Conservation (phyloP, 2,113 vertebrate species). For the Pyxicephalus adspersus region DNA sequence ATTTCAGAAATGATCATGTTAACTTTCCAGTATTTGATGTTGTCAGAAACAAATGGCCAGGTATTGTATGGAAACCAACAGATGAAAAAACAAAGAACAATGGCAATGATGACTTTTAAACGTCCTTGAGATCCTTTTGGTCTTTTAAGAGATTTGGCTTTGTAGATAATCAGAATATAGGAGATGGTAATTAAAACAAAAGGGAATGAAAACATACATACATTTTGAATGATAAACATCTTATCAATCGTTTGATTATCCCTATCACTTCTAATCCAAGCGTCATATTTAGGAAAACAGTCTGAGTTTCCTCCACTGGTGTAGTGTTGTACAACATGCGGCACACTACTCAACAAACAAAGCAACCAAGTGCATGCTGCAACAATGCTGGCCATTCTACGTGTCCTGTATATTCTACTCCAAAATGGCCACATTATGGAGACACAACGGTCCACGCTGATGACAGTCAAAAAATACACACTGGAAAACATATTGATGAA, state of each 20-base stretch:
- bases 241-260: slow-evolving; percentile 47
- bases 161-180: background rate
- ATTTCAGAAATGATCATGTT: background rate
- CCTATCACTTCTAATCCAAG: no score
- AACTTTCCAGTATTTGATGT: background rate
- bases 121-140: background rate
- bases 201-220: background rate
- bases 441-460: slow-evolving; percentile 88
- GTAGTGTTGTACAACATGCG: slow-evolving; percentile 54
- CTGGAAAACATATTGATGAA: slow-evolving; percentile 69
- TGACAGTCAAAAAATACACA: slow-evolving; percentile 78
- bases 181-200: background rate
- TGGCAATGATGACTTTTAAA: background rate
- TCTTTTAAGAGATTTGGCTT: background rate
- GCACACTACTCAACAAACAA: slow-evolving; percentile 63
- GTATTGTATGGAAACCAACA: slow-evolving; percentile 34
- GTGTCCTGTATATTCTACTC: slow-evolving; percentile 86
- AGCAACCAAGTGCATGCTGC: slow-evolving; percentile 49
- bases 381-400: background rate
- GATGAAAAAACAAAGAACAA: slow-evolving; percentile 22
- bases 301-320: background rate
- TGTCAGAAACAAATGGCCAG: background rate
- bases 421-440: slow-evolving; percentile 87
- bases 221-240: background rate
- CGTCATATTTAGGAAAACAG: background rate